Conservation (phyloP, 2,888 invertebrate genomes). For the Polymixis flavicincta region DNA sequence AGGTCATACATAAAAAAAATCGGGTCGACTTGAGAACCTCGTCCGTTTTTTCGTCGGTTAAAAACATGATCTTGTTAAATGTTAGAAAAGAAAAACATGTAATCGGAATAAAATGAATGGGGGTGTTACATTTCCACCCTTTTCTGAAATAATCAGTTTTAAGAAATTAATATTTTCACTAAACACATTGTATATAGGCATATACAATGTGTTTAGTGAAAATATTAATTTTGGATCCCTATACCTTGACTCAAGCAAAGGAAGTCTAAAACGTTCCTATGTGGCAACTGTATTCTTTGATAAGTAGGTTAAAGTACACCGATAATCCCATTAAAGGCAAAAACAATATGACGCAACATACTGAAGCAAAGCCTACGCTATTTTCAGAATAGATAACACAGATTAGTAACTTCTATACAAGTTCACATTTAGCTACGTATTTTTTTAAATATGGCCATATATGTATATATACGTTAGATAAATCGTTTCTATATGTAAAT, state of each 20-base stretch:
- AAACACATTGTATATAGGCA: too few species aligned
- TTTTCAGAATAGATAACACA: constrained; percentile 16
- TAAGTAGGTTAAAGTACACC: constrained; percentile 14
- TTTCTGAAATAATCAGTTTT: not conserved
- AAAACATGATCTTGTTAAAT: not conserved
- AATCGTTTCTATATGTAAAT: constrained; percentile 10
- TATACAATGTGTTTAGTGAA: not conserved
- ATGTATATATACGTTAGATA: constrained; percentile 12
- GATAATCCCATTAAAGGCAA: constrained; percentile 40
- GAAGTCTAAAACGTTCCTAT: constrained; percentile 1
- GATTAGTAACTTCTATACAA: constrained; percentile 16
- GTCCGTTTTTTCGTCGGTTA: too few species aligned
- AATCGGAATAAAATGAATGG: not conserved
- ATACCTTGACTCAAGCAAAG: not conserved
- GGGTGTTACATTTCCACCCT: not conserved
- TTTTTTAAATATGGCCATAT: too few species aligned
- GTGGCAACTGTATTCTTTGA: not conserved
- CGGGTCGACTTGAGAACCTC: too few species aligned
- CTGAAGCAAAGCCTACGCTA: constrained; percentile 22
- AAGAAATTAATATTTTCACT: too few species aligned
- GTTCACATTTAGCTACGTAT: constrained; percentile 2
- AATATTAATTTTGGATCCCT: not conserved
- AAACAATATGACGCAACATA: constrained; percentile 28
- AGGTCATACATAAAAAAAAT: too few species aligned
- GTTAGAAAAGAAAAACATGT: not conserved